Evolutionary conservation across 2,888 invertebrate species (phyloP).

Genomic region (Pseudococcus viburni): DNA sequence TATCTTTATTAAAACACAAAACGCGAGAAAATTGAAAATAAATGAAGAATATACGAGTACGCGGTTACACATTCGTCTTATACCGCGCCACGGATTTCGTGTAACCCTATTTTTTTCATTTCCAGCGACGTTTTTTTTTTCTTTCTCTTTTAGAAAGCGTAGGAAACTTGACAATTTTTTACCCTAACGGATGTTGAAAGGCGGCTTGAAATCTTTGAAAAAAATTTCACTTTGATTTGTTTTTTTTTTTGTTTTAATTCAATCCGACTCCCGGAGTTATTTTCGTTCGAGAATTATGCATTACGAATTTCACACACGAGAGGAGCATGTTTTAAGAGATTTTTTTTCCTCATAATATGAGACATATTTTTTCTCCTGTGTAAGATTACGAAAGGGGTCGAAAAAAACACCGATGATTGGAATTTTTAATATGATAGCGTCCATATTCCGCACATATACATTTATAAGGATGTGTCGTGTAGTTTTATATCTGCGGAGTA

Average conservation of each 20-base stretch:
- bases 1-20: slow-evolving; percentile 24
- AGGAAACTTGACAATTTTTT: background rate
- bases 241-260: slow-evolving; percentile 5
- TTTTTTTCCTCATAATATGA: background rate
- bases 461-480: background rate
- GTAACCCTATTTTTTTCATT: slow-evolving; percentile 29
- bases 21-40: background rate
- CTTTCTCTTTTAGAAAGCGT: background rate
- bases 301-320: slow-evolving; percentile 20
- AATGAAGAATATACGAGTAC: background rate
- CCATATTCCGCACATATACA: background rate
- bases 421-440: background rate
- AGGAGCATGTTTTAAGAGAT: background rate
- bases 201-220: background rate
- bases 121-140: background rate
- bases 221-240: slow-evolving; percentile 16
- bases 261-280: background rate
- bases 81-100: background rate
- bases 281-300: background rate
- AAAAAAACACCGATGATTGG: background rate
- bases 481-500: background rate
- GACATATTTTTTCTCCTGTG: background rate
- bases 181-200: background rate
- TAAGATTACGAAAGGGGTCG: background rate
- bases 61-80: background rate